Conservation (phyloP, 2,113 vertebrate genomes). For the Rhadina sibilatrix region DNA sequence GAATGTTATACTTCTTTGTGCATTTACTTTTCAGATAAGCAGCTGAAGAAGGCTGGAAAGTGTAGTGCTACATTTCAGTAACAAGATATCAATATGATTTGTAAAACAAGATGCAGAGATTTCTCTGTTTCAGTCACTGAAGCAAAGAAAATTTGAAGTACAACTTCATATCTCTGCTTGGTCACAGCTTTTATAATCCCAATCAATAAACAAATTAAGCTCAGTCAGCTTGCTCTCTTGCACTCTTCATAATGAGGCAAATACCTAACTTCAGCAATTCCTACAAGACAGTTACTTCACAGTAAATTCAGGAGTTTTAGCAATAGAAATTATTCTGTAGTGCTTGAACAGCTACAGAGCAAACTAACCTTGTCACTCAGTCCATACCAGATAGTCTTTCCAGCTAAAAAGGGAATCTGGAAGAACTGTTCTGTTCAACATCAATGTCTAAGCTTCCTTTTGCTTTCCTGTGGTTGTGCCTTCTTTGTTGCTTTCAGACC, state of each 20-base stretch:
- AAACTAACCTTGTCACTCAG: not conserved
- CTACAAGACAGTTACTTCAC: not conserved
- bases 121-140: not conserved
- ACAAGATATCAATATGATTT: not conserved
- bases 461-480: not conserved
- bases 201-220: not conserved
- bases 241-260: not conserved
- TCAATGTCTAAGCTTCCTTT: not conserved
- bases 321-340: not conserved
- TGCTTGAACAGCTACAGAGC: not conserved
- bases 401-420: not conserved
- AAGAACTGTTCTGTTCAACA: not conserved
- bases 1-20: not conserved
- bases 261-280: not conserved
- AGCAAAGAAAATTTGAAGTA: not conserved
- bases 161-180: not conserved
- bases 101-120: not conserved
- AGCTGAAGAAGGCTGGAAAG: not conserved
- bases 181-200: not conserved
- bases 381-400: not conserved
- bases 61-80: not conserved
- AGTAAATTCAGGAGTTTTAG: not conserved
- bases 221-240: not conserved
- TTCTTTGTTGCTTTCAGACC: not conserved
- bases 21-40: not conserved